Evolutionary conservation across 2,888 invertebrate species (phyloP).

Genomic region (Melanotus villosus): DNA sequence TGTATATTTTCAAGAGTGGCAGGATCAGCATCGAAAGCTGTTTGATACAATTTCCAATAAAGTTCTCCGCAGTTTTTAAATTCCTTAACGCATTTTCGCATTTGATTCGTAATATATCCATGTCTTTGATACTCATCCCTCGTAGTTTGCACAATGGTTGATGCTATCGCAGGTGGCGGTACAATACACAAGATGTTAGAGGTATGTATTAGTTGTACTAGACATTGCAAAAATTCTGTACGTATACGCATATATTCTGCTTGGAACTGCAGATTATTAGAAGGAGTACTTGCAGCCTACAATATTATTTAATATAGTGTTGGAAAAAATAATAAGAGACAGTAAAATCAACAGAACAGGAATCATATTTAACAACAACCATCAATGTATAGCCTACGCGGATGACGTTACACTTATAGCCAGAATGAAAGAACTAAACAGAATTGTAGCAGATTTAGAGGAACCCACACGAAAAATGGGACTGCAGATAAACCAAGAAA

Average conservation of each 20-base stretch:
- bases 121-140: constrained; percentile 85
- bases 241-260: constrained; percentile 84
- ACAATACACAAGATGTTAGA: constrained; percentile 87
- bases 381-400: too few relatives aligned
- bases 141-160: constrained; percentile 83
- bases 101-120: constrained; percentile 84
- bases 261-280: constrained; percentile 79
- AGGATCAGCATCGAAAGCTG: constrained; percentile 89
- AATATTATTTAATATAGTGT: constrained; percentile 10
- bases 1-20: constrained; percentile 82
- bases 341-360: too few relatives aligned
- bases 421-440: too few relatives aligned
- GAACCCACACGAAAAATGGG: too few relatives aligned
- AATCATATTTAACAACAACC: too few relatives aligned
- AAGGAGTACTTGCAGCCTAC: constrained; percentile 78
- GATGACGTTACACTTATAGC: too few relatives aligned
- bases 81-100: constrained; percentile 82
- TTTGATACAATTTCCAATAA: constrained; percentile 84
- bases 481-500: too few relatives aligned
- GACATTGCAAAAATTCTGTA: constrained; percentile 80
- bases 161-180: constrained; percentile 94
- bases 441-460: too few relatives aligned
- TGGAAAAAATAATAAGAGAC: too few relatives aligned
- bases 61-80: constrained; percentile 81
- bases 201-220: constrained; percentile 77